Percentiles rank a stretch among this genome's conserved stretches.
These are phyloP conservation scores for Hemibagrus guttatus DNA, from an alignment of 2,797 vertebrate species.

Conservation along the genomic window DNA sequence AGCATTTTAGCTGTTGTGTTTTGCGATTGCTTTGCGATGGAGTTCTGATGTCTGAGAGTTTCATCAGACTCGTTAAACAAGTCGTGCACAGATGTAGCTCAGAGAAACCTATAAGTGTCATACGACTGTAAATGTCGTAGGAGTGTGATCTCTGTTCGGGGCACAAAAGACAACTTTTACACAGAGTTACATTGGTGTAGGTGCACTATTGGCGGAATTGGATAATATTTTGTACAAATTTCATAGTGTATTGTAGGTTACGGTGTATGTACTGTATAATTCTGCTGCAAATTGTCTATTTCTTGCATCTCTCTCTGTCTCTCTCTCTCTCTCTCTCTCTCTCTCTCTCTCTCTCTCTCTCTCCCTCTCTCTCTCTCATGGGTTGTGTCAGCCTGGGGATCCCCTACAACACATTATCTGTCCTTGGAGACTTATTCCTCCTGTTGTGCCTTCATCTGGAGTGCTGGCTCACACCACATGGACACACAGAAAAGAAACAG, in stretches of 20 bases:
- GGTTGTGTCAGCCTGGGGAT: conserved; percentile 34
- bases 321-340: neutral
- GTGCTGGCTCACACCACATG: conserved; percentile 62
- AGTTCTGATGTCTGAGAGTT: neutral
- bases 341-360: neutral
- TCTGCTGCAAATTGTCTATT: neutral
- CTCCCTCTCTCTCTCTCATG: neutral
- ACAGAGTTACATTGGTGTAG: neutral
- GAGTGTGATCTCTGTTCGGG: neutral
- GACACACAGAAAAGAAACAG: conserved; percentile 60
- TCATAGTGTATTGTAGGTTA: neutral
- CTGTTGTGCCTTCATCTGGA: conserved; percentile 69
- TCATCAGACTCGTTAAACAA: conserved; percentile 9
- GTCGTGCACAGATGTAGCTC: neutral
- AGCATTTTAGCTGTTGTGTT: neutral
- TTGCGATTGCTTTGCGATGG: neutral
- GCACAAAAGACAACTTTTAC: neutral
- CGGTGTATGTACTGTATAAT: neutral
- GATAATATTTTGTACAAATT: neutral
- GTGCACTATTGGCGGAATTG: neutral
- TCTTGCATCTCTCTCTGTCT: neutral
- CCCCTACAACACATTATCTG: conserved; percentile 61
- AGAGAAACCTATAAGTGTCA: neutral
- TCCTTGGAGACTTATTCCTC: conserved; percentile 54
- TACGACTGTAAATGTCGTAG: neutral